Percentiles rank a stretch among this genome's conserved stretches.
These are phyloP conservation scores for Lepeophtheirus nordmannii DNA, from an alignment of 2,888 invertebrate species.

Conservation along the genomic window DNA sequence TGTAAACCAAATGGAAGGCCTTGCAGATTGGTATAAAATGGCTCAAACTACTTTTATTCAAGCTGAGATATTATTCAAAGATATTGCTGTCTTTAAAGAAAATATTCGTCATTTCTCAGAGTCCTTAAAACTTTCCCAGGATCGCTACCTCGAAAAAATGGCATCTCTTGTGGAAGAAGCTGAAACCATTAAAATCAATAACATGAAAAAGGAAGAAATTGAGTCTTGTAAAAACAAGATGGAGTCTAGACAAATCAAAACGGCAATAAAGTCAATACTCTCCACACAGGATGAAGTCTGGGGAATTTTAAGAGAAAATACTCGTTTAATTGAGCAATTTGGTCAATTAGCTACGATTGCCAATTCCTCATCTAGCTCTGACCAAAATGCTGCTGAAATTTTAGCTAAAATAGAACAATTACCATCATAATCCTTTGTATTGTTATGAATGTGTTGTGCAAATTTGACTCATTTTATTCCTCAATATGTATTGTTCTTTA, in stretches of 20 bases:
- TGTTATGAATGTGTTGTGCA: no score
- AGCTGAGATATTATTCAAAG: slow-evolving; percentile 62
- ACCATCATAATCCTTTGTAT: not conserved
- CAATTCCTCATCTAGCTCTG: not conserved
- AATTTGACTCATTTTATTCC: no score
- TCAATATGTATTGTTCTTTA: no score
- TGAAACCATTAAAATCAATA: not conserved
- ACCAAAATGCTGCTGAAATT: slow-evolving; percentile 8
- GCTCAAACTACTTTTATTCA: slow-evolving; percentile 35
- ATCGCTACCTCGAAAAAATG: slow-evolving; percentile 3
- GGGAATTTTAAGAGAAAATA: slow-evolving; percentile 36
- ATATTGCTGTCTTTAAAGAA: slow-evolving; percentile 42
- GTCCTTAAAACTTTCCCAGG: slow-evolving; percentile 13
- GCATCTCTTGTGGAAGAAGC: slow-evolving; percentile 4
- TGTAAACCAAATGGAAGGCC: slow-evolving; percentile 6
- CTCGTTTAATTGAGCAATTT: slow-evolving; percentile 35
- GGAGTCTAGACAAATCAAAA: slow-evolving; percentile 1
- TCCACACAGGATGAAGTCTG: slow-evolving; percentile 35
- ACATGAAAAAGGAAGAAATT: slow-evolving; percentile 13
- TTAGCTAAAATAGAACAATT: not conserved
- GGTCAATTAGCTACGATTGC: slow-evolving; percentile 31
- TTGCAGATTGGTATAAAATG: slow-evolving; percentile 25
- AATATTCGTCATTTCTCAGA: slow-evolving; percentile 28
- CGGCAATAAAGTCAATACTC: slow-evolving; percentile 15
- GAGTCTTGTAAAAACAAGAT: slow-evolving; percentile 9